These are phyloP conservation scores for Labia minor DNA, from an alignment of 2,888 invertebrate species.

Conservation along the genomic window DNA sequence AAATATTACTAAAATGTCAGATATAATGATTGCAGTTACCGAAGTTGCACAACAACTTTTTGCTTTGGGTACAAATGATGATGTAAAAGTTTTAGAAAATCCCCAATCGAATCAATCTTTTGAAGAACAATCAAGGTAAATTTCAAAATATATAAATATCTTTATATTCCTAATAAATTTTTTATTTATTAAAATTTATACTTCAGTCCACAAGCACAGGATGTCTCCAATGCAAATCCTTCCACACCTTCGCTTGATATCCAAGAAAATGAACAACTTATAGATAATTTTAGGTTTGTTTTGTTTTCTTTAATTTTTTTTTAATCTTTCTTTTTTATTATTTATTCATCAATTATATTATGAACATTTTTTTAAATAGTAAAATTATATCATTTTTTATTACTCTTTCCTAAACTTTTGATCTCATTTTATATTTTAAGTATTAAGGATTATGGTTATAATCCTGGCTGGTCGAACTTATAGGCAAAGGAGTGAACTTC, in stretches of 20 bases:
- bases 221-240: not conserved
- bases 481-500: too few relatives aligned
- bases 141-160: not conserved
- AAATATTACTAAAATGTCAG: not conserved
- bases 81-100: not conserved
- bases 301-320: not conserved
- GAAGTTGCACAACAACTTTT: not conserved
- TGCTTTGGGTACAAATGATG: slow-evolving; percentile 1
- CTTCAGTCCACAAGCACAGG: not conserved
- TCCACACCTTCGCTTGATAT: not conserved
- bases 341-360: too few relatives aligned
- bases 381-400: too few relatives aligned
- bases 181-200: not conserved
- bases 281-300: slow-evolving; percentile 13
- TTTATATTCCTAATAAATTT: not conserved
- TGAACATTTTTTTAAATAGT: too few relatives aligned
- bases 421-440: too few relatives aligned
- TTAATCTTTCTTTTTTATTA: not conserved
- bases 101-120: not conserved
- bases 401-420: too few relatives aligned
- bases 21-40: not conserved
- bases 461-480: too few relatives aligned
- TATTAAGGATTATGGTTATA: too few relatives aligned
- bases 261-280: not conserved
- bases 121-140: not conserved